A percentile compares a stretch with the other conserved stretches of the same genome.
phyloP scores from a whole-genome alignment of 2,113 vertebrate species.

The Miniopterus natalensis region DNA sequence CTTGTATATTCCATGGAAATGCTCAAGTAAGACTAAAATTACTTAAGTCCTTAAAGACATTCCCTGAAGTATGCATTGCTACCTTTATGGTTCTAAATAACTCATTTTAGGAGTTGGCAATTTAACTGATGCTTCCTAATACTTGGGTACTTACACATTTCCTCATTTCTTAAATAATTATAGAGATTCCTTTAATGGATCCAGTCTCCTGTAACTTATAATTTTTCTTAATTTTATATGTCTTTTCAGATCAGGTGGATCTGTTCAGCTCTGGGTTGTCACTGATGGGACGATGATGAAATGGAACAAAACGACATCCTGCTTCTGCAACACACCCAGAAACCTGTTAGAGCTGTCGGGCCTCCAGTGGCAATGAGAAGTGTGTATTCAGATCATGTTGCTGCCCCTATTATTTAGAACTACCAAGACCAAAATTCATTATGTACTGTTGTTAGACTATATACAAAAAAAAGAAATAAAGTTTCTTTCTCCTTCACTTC shows the following conservation, averaged over 20 bases:
- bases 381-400: constrained; percentile 83
- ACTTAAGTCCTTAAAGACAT: constrained; percentile 14
- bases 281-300: constrained; percentile 94
- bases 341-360: constrained; percentile 96
- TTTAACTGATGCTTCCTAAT: not conserved
- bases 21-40: not conserved
- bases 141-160: not conserved
- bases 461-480: not conserved
- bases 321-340: constrained; percentile 96
- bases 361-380: constrained; percentile 97
- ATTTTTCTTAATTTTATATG: not conserved
- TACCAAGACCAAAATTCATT: not conserved
- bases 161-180: not conserved
- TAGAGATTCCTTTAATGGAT: not conserved
- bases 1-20: not conserved
- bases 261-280: constrained; percentile 97
- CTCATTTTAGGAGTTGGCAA: not conserved
- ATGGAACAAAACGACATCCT: constrained; percentile 93
- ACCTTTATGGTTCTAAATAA: constrained; percentile 33
- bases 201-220: not conserved
- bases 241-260: constrained; percentile 94
- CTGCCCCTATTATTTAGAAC: not conserved
- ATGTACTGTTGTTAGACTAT: not conserved
- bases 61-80: not conserved
- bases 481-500: not conserved